Conservation (phyloP, 2,888 invertebrate genomes). For the Oscheius sp. region DNA sequence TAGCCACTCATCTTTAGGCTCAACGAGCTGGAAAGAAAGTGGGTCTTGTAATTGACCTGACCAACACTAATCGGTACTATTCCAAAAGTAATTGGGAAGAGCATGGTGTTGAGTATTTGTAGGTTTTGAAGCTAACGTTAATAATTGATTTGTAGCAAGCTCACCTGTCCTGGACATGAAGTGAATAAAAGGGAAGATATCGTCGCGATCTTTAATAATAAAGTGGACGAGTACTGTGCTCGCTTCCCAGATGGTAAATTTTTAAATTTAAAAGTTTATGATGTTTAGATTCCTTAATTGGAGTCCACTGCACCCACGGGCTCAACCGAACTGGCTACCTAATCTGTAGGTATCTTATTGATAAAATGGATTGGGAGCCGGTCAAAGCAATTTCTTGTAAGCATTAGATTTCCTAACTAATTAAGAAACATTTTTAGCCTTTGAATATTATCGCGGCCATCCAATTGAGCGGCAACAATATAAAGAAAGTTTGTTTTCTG, state of each 20-base stretch:
- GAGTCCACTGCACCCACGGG: slow-evolving; percentile 75
- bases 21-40: slow-evolving; percentile 60
- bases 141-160: no score
- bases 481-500: slow-evolving; percentile 38
- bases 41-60: slow-evolving; percentile 72
- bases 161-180: slow-evolving; percentile 58
- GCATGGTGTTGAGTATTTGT: slow-evolving; percentile 46
- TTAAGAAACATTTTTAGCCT: slow-evolving; percentile 36
- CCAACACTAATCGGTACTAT: slow-evolving; percentile 71
- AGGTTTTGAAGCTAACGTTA: no score
- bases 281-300: slow-evolving; percentile 72
- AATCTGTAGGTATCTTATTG: slow-evolving; percentile 70
- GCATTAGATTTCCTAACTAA: no score
- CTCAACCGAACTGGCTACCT: slow-evolving; percentile 75
- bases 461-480: slow-evolving; percentile 40
- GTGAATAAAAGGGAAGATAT: slow-evolving; percentile 54
- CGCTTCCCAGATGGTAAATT: slow-evolving; percentile 36
- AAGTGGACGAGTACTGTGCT: slow-evolving; percentile 42
- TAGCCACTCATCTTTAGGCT: no score
- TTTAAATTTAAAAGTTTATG: no score
- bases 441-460: slow-evolving; percentile 46
- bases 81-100: slow-evolving; percentile 43
- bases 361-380: slow-evolving; percentile 41
- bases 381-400: slow-evolving; percentile 47
- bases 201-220: slow-evolving; percentile 44